Evolutionary conservation across 2,113 vertebrate species (phyloP).

Genomic region (Lamprologus sp.): DNA sequence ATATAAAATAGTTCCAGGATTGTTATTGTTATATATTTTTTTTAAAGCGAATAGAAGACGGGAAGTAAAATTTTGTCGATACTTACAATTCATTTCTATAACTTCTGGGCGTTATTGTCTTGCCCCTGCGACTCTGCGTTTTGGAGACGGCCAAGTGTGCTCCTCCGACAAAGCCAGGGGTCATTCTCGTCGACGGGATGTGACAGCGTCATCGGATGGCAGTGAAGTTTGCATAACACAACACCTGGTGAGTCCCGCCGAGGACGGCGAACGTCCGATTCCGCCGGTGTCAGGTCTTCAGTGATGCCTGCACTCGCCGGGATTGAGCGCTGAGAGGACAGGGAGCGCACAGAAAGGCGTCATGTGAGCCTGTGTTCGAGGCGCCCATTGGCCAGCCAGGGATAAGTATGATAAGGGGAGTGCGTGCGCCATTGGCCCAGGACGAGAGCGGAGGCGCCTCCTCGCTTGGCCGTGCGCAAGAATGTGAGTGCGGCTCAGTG

Average conservation of each 20-base stretch:
- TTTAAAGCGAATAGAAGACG: not conserved
- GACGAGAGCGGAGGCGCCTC: constrained; percentile 69
- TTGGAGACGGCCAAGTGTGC: constrained; percentile 42
- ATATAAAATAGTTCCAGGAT: not conserved
- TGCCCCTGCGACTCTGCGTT: constrained; percentile 17
- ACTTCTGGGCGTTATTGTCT: constrained; percentile 62
- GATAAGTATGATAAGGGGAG: constrained; percentile 73
- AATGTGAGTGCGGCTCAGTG: constrained; percentile 76
- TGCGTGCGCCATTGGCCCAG: constrained; percentile 78
- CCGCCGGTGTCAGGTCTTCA: constrained; percentile 70
- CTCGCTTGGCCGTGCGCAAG: constrained; percentile 71
- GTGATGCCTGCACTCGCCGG: constrained; percentile 78
- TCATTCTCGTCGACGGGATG: not conserved
- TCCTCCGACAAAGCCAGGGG: not conserved
- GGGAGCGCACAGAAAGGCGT: constrained; percentile 73
- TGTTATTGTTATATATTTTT: not conserved
- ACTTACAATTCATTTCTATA: constrained; percentile 61
- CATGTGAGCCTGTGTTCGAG: constrained; percentile 74
- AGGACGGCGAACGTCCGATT: constrained; percentile 67
- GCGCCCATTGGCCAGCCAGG: constrained; percentile 76
- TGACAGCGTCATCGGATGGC: not conserved
- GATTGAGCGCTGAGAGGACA: constrained; percentile 71
- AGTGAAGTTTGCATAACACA: constrained; percentile 10
- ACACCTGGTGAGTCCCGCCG: constrained; percentile 17
- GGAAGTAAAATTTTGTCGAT: not conserved